phyloP scores from a whole-genome alignment of 2,797 vertebrate species.

The Xenentodon cancila region DNA sequence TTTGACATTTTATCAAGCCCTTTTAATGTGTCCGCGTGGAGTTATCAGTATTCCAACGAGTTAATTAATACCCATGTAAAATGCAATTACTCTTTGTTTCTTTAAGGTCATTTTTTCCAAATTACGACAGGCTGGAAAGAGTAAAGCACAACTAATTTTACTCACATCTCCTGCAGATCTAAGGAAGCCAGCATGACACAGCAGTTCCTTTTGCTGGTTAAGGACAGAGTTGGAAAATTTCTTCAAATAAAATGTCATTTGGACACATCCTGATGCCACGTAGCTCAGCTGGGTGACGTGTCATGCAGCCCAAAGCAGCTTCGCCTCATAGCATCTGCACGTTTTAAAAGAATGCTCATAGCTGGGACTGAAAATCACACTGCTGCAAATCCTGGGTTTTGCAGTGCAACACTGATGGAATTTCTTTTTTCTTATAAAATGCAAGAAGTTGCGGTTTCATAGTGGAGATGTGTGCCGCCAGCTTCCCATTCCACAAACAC shows the following conservation, averaged over 20 bases:
- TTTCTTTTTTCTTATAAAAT: slow-evolving; percentile 21
- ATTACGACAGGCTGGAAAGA: slow-evolving; percentile 2
- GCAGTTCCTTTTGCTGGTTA: slow-evolving; percentile 45
- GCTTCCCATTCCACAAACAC: not conserved
- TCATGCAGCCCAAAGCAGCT: slow-evolving; percentile 3
- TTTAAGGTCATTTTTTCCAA: slow-evolving; percentile 6
- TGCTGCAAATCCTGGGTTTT: slow-evolving; percentile 12
- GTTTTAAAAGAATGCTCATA: slow-evolving; percentile 5
- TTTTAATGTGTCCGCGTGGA: slow-evolving; percentile 8
- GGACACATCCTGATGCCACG: slow-evolving; percentile 40
- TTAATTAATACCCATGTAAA: slow-evolving; percentile 11
- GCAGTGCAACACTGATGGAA: not conserved
- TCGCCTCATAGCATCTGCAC: slow-evolving; percentile 14
- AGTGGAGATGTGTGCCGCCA: slow-evolving; percentile 5
- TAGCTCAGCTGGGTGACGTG: slow-evolving; percentile 40
- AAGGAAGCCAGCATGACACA: slow-evolving; percentile 47
- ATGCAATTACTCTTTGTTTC: slow-evolving; percentile 15
- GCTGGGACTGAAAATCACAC: not conserved
- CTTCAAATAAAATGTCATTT: slow-evolving; percentile 36
- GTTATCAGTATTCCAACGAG: slow-evolving; percentile 9
- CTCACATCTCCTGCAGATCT: slow-evolving; percentile 3
- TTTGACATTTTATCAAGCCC: not conserved
- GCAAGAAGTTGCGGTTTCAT: not conserved
- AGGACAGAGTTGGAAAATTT: slow-evolving; percentile 29
- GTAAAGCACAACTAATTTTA: not conserved